These are phyloP conservation scores for Odocoileus hemionus DNA, from an alignment of 2,113 vertebrate genomes.

Conservation along the genomic window DNA sequence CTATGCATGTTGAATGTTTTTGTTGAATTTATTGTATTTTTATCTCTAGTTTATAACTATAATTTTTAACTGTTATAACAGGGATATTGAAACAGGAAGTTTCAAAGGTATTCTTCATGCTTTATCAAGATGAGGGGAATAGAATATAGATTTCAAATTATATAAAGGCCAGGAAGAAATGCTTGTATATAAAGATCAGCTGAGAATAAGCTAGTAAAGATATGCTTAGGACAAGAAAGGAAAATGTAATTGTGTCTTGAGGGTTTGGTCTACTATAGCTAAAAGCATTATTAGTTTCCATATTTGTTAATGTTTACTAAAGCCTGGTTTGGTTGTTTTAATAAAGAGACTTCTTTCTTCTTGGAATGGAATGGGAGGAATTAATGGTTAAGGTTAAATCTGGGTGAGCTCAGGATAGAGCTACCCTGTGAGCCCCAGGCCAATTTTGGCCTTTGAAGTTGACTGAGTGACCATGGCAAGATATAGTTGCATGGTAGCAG, in stretches of 20 bases:
- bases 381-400: slow-evolving; percentile 15
- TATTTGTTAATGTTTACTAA: slow-evolving; percentile 6
- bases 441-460: slow-evolving; percentile 52
- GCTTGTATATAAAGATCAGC: not conserved
- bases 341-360: not conserved
- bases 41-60: not conserved
- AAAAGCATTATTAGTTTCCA: slow-evolving; percentile 26
- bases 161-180: not conserved
- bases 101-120: not conserved
- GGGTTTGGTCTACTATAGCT: slow-evolving; percentile 3
- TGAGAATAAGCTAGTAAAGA: slow-evolving; percentile 1
- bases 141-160: not conserved
- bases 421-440: not conserved
- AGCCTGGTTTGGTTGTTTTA: slow-evolving; percentile 14
- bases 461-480: not conserved
- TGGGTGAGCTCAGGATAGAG: slow-evolving; percentile 11
- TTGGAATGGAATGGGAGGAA: not conserved
- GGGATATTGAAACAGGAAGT: not conserved
- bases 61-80: not conserved
- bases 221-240: not conserved
- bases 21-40: not conserved
- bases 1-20: not conserved
- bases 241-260: slow-evolving; percentile 14
- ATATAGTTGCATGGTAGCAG: slow-evolving; percentile 8
- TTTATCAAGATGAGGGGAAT: not conserved